These are phyloP conservation scores for Epinephelus malabaricus DNA, from an alignment of 2,797 vertebrate genomes.

Conservation along the genomic window DNA sequence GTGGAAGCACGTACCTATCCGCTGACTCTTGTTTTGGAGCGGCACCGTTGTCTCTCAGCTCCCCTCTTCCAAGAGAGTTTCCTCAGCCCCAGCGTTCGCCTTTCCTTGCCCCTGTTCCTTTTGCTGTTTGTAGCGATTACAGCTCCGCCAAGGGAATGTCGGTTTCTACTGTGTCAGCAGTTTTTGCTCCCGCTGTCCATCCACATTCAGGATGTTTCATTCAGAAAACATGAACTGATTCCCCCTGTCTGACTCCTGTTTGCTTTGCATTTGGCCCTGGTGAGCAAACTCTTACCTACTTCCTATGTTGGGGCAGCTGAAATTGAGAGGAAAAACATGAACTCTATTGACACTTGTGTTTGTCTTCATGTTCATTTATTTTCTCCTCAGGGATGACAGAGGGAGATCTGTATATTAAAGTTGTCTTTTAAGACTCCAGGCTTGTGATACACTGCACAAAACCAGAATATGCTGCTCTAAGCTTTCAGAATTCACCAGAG, in stretches of 20 bases:
- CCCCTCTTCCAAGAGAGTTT: conserved; percentile 63
- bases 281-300: conserved; percentile 46
- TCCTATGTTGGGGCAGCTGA: conserved; percentile 53
- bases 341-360: conserved; percentile 24
- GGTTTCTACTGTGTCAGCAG: conserved; percentile 80
- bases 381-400: background rate
- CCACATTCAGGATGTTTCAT: conserved; percentile 86
- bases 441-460: conserved; percentile 20
- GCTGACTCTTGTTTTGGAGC: conserved; percentile 63
- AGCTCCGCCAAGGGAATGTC: conserved; percentile 69
- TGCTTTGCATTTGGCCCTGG: conserved; percentile 63
- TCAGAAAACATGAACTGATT: conserved; percentile 83
- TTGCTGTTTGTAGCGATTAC: conserved; percentile 73
- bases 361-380: conserved; percentile 27
- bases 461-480: conserved; percentile 37
- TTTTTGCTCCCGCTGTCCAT: conserved; percentile 64
- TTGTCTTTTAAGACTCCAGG: conserved; percentile 11
- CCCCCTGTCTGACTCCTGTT: conserved; percentile 62
- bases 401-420: conserved; percentile 25
- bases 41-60: conserved; percentile 46
- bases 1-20: conserved; percentile 41
- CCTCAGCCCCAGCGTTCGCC: conserved; percentile 60
- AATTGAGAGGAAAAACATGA: conserved; percentile 31
- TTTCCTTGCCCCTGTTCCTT: conserved; percentile 50
- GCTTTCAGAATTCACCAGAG: conserved; percentile 56